These are phyloP conservation scores for Spea bombifrons DNA, from an alignment of 2,113 vertebrate genomes.

Conservation along the genomic window DNA sequence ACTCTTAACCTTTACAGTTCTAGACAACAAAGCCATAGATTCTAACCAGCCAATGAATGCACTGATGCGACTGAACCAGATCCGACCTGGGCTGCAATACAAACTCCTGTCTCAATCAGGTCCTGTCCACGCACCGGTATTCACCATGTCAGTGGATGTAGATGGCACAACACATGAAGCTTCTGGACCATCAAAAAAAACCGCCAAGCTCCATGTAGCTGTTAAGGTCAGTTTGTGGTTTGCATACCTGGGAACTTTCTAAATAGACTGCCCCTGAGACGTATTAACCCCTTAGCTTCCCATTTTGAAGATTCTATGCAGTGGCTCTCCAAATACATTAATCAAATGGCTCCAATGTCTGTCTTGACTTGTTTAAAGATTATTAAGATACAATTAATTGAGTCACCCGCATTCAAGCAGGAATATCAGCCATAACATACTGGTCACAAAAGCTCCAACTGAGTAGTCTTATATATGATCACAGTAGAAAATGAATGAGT, in stretches of 20 bases:
- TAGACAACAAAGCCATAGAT: conserved; percentile 99
- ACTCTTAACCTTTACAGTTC: conserved; percentile 65
- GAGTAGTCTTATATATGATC: no score
- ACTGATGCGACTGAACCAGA: conserved; percentile 98
- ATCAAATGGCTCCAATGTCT: no score
- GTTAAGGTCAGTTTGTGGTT: conserved; percentile 79
- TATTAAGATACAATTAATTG: no score
- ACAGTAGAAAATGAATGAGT: no score
- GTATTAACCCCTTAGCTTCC: no score
- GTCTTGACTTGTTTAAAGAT: no score
- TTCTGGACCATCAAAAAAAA: conserved; percentile 97
- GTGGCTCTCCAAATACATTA: no score
- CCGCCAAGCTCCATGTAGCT: conserved; percentile 95
- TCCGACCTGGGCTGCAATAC: conserved; percentile 96
- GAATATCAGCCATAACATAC: no score
- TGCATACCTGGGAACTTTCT: background rate
- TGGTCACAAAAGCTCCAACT: no score
- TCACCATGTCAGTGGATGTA: conserved; percentile 98
- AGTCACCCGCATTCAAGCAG: no score
- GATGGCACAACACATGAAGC: conserved; percentile 93
- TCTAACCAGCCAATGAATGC: conserved; percentile 94
- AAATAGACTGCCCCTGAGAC: no score
- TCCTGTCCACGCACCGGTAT: conserved; percentile 96
- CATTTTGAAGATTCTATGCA: no score
- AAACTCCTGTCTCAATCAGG: conserved; percentile 97